Evolutionary conservation across 2,888 invertebrate genomes (phyloP).

Genomic region (Drosophila paranaensis): DNA sequence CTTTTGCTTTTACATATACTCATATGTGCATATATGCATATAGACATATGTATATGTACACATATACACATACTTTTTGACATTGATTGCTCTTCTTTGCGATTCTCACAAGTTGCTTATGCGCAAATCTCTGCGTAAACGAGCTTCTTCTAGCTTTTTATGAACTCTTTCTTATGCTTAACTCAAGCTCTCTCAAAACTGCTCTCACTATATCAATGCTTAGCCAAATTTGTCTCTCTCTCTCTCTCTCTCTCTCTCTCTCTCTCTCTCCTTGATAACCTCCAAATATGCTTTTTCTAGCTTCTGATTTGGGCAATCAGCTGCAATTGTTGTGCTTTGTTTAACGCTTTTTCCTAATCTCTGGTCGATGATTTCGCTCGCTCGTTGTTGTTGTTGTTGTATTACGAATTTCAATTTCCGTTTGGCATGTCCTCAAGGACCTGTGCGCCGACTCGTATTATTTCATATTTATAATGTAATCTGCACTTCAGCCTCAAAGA

Average conservation of each 20-base stretch:
- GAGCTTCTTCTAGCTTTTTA: background rate
- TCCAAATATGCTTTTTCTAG: too few species aligned
- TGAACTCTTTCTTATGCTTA: background rate
- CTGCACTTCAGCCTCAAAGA: slow-evolving; percentile 76
- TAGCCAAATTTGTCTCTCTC: background rate
- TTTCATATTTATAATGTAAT: slow-evolving; percentile 80
- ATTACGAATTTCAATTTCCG: slow-evolving; percentile 71
- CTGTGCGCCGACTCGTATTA: slow-evolving; percentile 62
- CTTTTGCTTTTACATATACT: too few species aligned
- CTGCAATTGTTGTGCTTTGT: background rate
- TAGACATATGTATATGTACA: too few species aligned
- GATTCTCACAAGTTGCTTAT: background rate
- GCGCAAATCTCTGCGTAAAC: too few species aligned
- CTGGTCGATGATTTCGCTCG: slow-evolving; percentile 3
- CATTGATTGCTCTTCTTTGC: background rate
- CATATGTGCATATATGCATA: too few species aligned
- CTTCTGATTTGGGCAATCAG: slow-evolving; percentile 6
- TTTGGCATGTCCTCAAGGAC: slow-evolving; percentile 71
- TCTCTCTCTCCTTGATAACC: too few species aligned
- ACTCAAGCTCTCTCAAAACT: background rate
- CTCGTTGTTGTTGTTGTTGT: slow-evolving; percentile 11
- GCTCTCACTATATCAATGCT: background rate
- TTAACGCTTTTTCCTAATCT: slow-evolving; percentile 6
- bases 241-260: too few species aligned
- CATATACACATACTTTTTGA: background rate